Base-by-base conservation (phyloP, 2,797 vertebrate species). In the Typhlichthys eigenmanni region DNA sequence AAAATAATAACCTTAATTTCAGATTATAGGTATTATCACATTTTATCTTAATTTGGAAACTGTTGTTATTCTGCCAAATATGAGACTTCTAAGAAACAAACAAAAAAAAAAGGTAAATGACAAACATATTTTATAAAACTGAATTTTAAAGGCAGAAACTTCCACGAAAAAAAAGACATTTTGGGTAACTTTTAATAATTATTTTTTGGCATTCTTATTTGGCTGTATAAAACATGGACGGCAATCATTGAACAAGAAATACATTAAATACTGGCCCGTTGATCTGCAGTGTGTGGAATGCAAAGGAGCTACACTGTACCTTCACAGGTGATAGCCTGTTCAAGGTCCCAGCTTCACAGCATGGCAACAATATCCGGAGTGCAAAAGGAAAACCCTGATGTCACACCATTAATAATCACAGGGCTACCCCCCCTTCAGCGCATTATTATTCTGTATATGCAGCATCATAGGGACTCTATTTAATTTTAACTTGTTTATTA, bases 391-490 rank as follows among this genome's bases (percentile, higher is more conserved):
- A 7, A 24, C 1, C 17, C 6, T 0, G 2, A 52, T 24, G 7
- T 14, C 17, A 52, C 17, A 9, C 16, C 50, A 52, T 52, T 24
- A 52, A 17, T 24, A 24, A 52, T 11, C n/a, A 52, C 10, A 17
- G 14, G 17, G 17, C 7, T 17, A 2, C 34, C 34, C 8, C 34
- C 34, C 34, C 34, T 38, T 38, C 34, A 38, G 34, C 34, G 24
- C 24, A 17, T 45, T 7, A 45, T 62, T 19, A 45, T 24, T n/a
- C 34, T 45, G 14, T 45, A 62, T 38, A 38, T 38, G 60, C 60
- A 54, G 60, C 60, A 62, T 62, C 60, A 53, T 14, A 62, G 51
- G 51, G 60, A 53, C 38, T 62, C n/a, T n/a, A 51, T 50, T 2
- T 56, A 55, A 24, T 55, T 24, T 24, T 2, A 7, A 32, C 4